Evolutionary conservation across 2,888 invertebrate species (phyloP).

Genomic region (Cordylochernes scorpioides): DNA sequence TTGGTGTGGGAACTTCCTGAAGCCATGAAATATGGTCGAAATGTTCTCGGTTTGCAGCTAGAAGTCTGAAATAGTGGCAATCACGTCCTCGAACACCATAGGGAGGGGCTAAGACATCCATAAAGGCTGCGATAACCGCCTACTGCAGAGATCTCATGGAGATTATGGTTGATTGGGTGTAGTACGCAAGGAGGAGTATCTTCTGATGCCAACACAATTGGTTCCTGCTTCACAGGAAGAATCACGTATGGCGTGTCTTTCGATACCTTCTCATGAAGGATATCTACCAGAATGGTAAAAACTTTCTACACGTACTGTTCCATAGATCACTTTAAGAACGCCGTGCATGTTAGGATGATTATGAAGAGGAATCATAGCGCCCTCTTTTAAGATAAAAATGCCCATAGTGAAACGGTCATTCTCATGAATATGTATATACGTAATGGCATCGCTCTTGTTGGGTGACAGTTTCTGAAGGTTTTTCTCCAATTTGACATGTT

Average conservation of each 20-base stretch:
- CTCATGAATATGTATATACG: no score
- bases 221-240: constrained; percentile 7
- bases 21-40: constrained; percentile 17
- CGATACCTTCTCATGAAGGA: constrained; percentile 3
- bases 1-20: constrained; percentile 31
- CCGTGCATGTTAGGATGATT: constrained; percentile 40
- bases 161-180: constrained; percentile 21
- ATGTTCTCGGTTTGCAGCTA: constrained; percentile 8
- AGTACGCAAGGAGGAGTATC: constrained; percentile 19
- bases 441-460: no score
- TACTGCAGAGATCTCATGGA: constrained; percentile 26
- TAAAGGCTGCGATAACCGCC: constrained; percentile 58
- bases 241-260: constrained; percentile 3
- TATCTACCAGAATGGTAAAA: constrained; percentile 14
- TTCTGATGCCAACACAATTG: constrained; percentile 10
- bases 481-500: no score
- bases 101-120: constrained; percentile 76
- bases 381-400: constrained; percentile 34
- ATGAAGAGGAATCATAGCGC: constrained; percentile 58
- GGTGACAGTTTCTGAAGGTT: no score
- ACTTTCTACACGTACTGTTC: constrained; percentile 16
- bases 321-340: constrained; percentile 17
- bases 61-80: constrained; percentile 20
- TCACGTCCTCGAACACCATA: constrained; percentile 31
- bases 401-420: constrained; percentile 29